A percentile compares a stretch with the other conserved stretches of the same genome.
phyloP scores from a whole-genome alignment of 2,888 invertebrate genomes.

The Caenorhabditis afra region DNA sequence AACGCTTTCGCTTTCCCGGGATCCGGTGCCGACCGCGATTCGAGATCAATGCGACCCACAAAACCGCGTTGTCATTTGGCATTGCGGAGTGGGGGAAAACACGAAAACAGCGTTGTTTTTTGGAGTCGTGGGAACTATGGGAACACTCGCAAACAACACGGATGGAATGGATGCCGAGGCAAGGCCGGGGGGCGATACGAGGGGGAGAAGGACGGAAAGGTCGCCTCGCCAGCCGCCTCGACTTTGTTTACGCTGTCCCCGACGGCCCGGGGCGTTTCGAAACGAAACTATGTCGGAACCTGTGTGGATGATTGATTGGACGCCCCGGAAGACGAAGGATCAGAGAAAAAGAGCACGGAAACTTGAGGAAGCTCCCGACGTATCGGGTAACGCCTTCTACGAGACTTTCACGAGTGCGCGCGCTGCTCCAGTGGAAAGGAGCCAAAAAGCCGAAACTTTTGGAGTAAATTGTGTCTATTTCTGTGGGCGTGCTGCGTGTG shows the following conservation, averaged over 20 bases:
- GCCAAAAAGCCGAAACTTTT: slow-evolving; percentile 12
- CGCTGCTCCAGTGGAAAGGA: not conserved
- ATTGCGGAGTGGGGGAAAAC: not conserved
- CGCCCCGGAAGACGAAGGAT: slow-evolving; percentile 16
- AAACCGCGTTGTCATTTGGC: not conserved
- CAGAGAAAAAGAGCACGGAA: slow-evolving; percentile 9
- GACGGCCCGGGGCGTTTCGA: slow-evolving; percentile 28
- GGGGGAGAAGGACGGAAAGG: slow-evolving; percentile 42
- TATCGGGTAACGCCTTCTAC: slow-evolving; percentile 30
- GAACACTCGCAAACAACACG: slow-evolving; percentile 35
- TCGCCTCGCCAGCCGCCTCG: slow-evolving; percentile 24
- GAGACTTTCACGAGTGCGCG: not conserved
- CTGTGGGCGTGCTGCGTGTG: too few species aligned
- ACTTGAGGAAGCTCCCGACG: slow-evolving; percentile 17
- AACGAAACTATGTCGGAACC: slow-evolving; percentile 46
- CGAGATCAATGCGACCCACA: not conserved
- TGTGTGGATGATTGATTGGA: slow-evolving; percentile 52
- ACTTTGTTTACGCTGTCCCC: slow-evolving; percentile 49
- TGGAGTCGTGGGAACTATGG: slow-evolving; percentile 19
- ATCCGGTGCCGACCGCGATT: too few species aligned
- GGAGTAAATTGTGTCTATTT: slow-evolving; percentile 29
- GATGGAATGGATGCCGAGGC: slow-evolving; percentile 1
- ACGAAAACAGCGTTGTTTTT: slow-evolving; percentile 1
- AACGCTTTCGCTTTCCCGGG: not conserved
- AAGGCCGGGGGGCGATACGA: slow-evolving; percentile 31